Evolutionary conservation across 2,888 invertebrate genomes (phyloP).

Genomic region (Heliconius ismenius): DNA sequence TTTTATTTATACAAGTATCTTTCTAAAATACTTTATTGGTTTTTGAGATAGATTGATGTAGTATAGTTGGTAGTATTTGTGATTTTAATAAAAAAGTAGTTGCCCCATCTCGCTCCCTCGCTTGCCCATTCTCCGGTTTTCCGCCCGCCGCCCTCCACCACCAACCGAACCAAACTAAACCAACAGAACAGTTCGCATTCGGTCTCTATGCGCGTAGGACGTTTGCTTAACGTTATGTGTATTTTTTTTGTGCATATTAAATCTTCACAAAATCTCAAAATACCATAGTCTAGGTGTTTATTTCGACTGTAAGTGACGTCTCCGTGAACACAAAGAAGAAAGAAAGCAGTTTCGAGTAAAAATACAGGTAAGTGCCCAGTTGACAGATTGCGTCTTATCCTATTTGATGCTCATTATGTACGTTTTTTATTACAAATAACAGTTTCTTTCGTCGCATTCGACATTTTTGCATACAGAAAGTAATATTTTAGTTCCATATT

Average conservation of each 20-base stretch:
- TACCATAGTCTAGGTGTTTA: slow-evolving; percentile 71
- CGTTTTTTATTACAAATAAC: slow-evolving; percentile 56
- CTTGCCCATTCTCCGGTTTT: slow-evolving; percentile 74
- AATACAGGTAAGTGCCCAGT: slow-evolving; percentile 76
- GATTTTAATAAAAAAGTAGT: slow-evolving; percentile 52
- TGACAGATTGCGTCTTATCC: slow-evolving; percentile 80
- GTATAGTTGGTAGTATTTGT: slow-evolving; percentile 30
- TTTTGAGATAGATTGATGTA: slow-evolving; percentile 12
- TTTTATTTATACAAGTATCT: slow-evolving; percentile 30
- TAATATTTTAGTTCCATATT: slow-evolving; percentile 55
- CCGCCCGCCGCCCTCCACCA: slow-evolving; percentile 61
- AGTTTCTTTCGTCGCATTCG: slow-evolving; percentile 54
- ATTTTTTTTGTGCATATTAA: slow-evolving; percentile 79
- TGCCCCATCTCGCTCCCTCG: slow-evolving; percentile 67
- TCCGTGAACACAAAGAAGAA: slow-evolving; percentile 73
- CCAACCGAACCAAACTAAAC: slow-evolving; percentile 66
- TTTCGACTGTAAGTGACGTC: slow-evolving; percentile 70
- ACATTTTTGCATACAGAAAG: slow-evolving; percentile 45
- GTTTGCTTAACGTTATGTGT: slow-evolving; percentile 76
- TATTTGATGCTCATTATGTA: slow-evolving; percentile 65
- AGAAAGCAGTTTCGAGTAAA: slow-evolving; percentile 67
- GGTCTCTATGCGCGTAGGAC: slow-evolving; percentile 79
- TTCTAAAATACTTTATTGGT: slow-evolving; percentile 35
- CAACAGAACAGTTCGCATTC: slow-evolving; percentile 84
- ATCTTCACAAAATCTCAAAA: slow-evolving; percentile 78